Base-by-base conservation (phyloP, 1,140 invertebrate genomes). In the Xylocopa sonorina region DNA sequence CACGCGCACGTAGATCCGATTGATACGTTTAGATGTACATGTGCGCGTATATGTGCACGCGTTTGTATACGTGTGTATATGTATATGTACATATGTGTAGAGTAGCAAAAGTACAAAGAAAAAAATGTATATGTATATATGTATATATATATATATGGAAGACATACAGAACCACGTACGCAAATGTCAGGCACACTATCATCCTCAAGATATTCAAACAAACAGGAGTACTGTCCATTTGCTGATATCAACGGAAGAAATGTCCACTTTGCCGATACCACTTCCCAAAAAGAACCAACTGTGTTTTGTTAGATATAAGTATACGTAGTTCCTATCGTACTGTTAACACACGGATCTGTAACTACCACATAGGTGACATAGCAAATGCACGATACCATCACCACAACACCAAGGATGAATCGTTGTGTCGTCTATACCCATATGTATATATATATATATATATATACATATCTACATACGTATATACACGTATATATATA, bases 311-410 rank as follows among this genome's bases (percentile, higher is more conserved):
- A 67, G 63, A 63, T 43, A 50, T 21, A 29, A 7, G n/a, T n/a
- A n/a, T n/a, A n/a, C 41, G 72, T 64, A 29, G 27, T 51, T 58
- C 32, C 67, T 50, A 50, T 16, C 62, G 46, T 62, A 29, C 51
- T 46, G 60, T 77, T 62, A 77, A 85, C 80, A 82, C 80, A 80
- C 64, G 53, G 62, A 64, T 66, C 41, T 81, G 75, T 86, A 87
- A 90, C 88, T 89, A 89, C 88, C 85, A 89, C 88, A 91, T 41
- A 53, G n/a, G 89, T 90, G 67, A 92, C 91, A 90, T 89, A 91
- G 91, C 91, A 93, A 92, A 93, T 93, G 91, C 91, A 93, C 91
- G 89, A 92, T 92, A 93, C 92, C 91, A 92, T 90, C 92, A 93
- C 92, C 92, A 92, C 88, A 90, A 92, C 90, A 92, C 90, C 90